Conservation (phyloP, 1,140 invertebrate species). For the Wasmannia auropunctata region DNA sequence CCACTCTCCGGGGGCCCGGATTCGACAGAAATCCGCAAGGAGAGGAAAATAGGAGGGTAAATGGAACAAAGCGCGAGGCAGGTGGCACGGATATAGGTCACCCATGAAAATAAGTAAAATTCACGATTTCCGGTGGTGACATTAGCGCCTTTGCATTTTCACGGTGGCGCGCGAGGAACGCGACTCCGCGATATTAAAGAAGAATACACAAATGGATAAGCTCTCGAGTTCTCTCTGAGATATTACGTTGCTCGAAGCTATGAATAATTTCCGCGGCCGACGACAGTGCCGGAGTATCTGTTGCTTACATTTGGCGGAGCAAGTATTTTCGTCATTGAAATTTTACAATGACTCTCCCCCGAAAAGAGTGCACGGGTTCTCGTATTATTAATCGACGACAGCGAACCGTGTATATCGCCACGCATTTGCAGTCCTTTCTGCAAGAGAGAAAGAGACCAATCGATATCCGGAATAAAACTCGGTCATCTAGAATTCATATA, state of each 20-base stretch:
- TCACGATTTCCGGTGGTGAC: slow-evolving; percentile 37
- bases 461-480: background rate
- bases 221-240: slow-evolving; percentile 19
- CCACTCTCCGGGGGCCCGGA: background rate
- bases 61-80: background rate
- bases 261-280: slow-evolving; percentile 48
- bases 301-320: slow-evolving; percentile 21
- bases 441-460: slow-evolving; percentile 8
- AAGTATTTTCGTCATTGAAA: slow-evolving; percentile 32
- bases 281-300: slow-evolving; percentile 29
- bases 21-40: background rate
- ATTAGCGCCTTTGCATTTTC: slow-evolving; percentile 56
- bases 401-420: background rate
- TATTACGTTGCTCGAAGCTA: slow-evolving; percentile 53
- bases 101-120: slow-evolving; percentile 51
- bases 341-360: slow-evolving; percentile 39
- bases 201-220: slow-evolving; percentile 58
- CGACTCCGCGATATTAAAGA: slow-evolving; percentile 49
- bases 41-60: background rate
- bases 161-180: background rate
- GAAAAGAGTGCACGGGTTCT: background rate
- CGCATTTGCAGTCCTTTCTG: background rate
- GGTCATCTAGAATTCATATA: background rate
- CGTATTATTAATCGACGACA: slow-evolving; percentile 9
- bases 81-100: slow-evolving; percentile 40